phyloP scores from a whole-genome alignment of 2,888 invertebrate genomes.

The Diarsia dahlii region DNA sequence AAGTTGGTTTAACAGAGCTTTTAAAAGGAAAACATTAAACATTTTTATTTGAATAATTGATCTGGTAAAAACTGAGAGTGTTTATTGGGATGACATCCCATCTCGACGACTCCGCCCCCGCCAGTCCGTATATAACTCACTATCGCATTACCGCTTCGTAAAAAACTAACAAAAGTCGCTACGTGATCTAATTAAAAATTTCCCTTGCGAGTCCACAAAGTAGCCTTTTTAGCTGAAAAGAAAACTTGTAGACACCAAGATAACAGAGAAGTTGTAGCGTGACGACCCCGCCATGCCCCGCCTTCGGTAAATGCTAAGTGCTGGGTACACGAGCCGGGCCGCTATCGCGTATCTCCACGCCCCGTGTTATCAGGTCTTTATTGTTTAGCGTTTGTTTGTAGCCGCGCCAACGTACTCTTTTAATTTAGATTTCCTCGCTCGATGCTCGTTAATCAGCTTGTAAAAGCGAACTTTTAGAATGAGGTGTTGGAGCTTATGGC shows the following conservation, averaged over 20 bases:
- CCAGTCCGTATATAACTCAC: constrained; percentile 26
- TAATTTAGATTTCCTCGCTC: constrained; percentile 60
- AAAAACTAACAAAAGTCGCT: constrained; percentile 58
- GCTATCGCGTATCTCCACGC: constrained; percentile 57
- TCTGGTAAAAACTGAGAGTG: neutral
- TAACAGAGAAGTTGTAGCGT: constrained; percentile 64
- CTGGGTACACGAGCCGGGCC: constrained; percentile 50
- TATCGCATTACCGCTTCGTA: constrained; percentile 43
- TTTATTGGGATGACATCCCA: constrained; percentile 8
- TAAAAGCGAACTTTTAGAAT: constrained; percentile 52
- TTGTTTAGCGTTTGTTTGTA: constrained; percentile 61
- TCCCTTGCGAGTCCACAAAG: constrained; percentile 54
- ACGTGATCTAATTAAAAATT: constrained; percentile 69
- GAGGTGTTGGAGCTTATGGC: constrained; percentile 38
- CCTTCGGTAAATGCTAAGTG: constrained; percentile 60
- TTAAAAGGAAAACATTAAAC: neutral
- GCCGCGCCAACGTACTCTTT: constrained; percentile 53
- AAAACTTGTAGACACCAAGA: constrained; percentile 66
- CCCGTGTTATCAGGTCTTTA: constrained; percentile 54
- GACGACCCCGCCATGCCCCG: constrained; percentile 58
- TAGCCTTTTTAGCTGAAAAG: constrained; percentile 65
- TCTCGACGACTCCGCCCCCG: neutral
- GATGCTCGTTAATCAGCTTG: constrained; percentile 62
- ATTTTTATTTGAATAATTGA: neutral
- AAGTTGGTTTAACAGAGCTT: neutral